Conservation (phyloP, 2,888 invertebrate genomes). For the Piscicola geometra region DNA sequence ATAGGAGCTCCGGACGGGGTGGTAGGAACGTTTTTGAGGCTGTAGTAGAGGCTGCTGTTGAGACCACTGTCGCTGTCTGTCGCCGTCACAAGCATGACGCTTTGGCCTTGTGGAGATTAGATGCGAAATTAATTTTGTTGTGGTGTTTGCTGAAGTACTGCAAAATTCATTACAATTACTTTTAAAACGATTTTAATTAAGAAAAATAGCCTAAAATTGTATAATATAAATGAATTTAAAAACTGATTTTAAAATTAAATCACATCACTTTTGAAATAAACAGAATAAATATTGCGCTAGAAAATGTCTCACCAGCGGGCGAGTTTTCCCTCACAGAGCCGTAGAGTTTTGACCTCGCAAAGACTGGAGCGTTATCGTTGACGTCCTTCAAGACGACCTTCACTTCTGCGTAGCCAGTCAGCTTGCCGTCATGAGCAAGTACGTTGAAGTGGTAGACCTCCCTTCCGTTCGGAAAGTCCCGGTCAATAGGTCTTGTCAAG, state of each 20-base stretch:
- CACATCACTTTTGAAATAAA: no score
- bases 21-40: slow-evolving; percentile 44
- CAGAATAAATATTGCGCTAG: no score
- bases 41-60: slow-evolving; percentile 66
- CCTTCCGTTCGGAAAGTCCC: slow-evolving; percentile 43
- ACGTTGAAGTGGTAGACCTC: slow-evolving; percentile 48
- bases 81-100: slow-evolving; percentile 94
- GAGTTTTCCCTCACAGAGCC: slow-evolving; percentile 86
- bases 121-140: not conserved
- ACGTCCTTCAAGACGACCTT: slow-evolving; percentile 94
- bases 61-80: slow-evolving; percentile 93
- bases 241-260: slow-evolving; percentile 10
- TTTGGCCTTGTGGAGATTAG: slow-evolving; percentile 36
- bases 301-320: slow-evolving; percentile 71
- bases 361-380: slow-evolving; percentile 93
- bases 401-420: slow-evolving; percentile 93
- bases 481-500: slow-evolving; percentile 87
- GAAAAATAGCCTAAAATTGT: not conserved
- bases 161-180: no score
- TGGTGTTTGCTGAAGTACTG: not conserved
- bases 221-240: not conserved
- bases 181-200: not conserved
- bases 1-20: slow-evolving; percentile 37
- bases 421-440: slow-evolving; percentile 54
- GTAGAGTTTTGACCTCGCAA: slow-evolving; percentile 55